Evolutionary conservation across 2,888 invertebrate genomes (phyloP).

Genomic region (Formica aserva): DNA sequence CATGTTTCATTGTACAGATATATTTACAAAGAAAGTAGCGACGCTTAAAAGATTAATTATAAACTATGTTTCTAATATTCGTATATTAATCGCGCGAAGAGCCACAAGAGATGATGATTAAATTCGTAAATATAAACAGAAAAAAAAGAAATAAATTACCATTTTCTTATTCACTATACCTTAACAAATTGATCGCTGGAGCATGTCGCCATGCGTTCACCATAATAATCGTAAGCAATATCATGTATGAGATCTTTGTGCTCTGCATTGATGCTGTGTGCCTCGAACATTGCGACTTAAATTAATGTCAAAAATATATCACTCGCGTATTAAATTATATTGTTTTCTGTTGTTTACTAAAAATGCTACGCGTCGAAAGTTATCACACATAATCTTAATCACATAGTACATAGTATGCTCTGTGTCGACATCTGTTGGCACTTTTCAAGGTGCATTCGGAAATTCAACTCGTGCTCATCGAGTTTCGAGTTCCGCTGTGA

Average conservation of each 20-base stretch:
- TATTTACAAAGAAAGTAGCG: neutral
- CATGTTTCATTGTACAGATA: neutral
- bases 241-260: slow-evolving; percentile 99
- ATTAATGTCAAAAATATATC: slow-evolving; percentile 17
- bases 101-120: neutral
- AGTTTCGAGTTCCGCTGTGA: no score
- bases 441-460: neutral
- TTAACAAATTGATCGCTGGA: slow-evolving; percentile 99
- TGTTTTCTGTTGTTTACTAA: slow-evolving; percentile 26
- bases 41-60: neutral
- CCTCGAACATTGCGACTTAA: slow-evolving; percentile 90
- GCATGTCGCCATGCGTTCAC: slow-evolving; percentile 98
- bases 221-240: slow-evolving; percentile 99
- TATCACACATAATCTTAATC: slow-evolving; percentile 4
- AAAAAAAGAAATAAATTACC: neutral
- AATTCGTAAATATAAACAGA: neutral
- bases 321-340: neutral
- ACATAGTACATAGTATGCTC: neutral
- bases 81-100: neutral
- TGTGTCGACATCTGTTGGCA: neutral
- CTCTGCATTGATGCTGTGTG: slow-evolving; percentile 95
- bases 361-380: slow-evolving; percentile 15
- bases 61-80: neutral
- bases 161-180: slow-evolving; percentile 86
- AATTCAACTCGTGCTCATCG: no score